Evolutionary conservation across 2,888 invertebrate genomes (phyloP), one percentile per base, ranked within the genome.

Genomic region (Octonoba sinensis): DNA sequence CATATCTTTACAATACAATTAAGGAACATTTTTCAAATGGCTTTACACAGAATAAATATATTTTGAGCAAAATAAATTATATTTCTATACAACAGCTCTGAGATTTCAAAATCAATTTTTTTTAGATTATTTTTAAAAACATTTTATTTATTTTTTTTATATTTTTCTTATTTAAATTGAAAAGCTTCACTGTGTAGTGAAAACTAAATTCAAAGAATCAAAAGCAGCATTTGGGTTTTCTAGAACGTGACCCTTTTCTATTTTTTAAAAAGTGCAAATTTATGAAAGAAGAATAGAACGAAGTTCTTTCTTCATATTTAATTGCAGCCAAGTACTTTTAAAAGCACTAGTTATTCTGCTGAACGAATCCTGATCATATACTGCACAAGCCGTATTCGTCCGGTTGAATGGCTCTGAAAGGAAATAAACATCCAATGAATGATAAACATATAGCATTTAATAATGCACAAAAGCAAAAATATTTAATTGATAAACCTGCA

Each of bases 371-470:
- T 84, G 57, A 57, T 83, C 77, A 70, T 77, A 84, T 4, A 83
- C 83, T 20, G 83, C 79, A 64, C 83, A 76, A 16, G 83, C 83
- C 51, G 83, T 83, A 64, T 83, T 83, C 44, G 83, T 83, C 51
- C 81, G 51, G 59, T 76, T 76, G 46, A 83, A 83, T 36, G 83
- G 83, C 27, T 84, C 82, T 84, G 51, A 64, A 73, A 78, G 56
- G 60, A n/a, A 60, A 62, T n/a, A 3, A 62, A 47, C n/a, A n/a
- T 20, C 15, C 16, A 54, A 20, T 54, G 20, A 54, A 8, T 36
- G 36, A 36, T 8, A 11, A 36, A 8, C 8, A 36, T 27, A 20
- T 20, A 18, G 57, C 36, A 57, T 13, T 24, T 51, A 18, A 44
- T 57, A 44, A 15, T 27, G 36, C 36, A 24, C 27, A 11, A 20